Evolutionary conservation across 2,797 vertebrate genomes (phyloP).

Genomic region (Microctenopoma stevenorrisi): DNA sequence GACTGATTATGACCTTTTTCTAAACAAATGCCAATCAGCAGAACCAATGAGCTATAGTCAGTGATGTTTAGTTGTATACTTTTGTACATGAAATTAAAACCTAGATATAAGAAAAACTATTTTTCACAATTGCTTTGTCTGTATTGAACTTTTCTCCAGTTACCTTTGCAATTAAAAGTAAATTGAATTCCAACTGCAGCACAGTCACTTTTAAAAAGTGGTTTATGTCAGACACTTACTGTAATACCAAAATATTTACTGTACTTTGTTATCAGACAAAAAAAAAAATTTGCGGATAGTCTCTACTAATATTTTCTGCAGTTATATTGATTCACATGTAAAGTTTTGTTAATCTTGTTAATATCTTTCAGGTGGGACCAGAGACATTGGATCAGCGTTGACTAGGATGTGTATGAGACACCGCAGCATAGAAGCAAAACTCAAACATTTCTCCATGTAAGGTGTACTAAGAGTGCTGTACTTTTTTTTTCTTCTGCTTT

Average conservation of each 20-base stretch:
- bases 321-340: neutral
- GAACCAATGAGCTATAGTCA: neutral
- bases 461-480: conserved; percentile 8
- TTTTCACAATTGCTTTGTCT: too few species aligned
- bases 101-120: too few species aligned
- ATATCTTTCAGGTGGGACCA: conserved; percentile 83
- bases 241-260: too few species aligned
- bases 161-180: too few species aligned
- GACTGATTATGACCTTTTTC: neutral
- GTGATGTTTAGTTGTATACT: neutral
- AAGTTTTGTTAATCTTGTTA: conserved; percentile 1
- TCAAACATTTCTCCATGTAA: conserved; percentile 87
- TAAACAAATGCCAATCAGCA: neutral
- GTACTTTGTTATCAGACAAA: neutral
- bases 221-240: too few species aligned
- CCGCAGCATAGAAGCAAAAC: conserved; percentile 86
- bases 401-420: conserved; percentile 90
- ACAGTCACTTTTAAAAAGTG: too few species aligned
- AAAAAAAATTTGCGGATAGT: neutral
- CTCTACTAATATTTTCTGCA: neutral
- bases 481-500: too few species aligned
- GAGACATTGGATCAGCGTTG: conserved; percentile 87
- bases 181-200: too few species aligned
- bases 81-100: neutral
- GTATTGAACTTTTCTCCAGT: too few species aligned